phyloP scores from a whole-genome alignment of 2,797 vertebrate species.

The Anolis apletophallus region DNA sequence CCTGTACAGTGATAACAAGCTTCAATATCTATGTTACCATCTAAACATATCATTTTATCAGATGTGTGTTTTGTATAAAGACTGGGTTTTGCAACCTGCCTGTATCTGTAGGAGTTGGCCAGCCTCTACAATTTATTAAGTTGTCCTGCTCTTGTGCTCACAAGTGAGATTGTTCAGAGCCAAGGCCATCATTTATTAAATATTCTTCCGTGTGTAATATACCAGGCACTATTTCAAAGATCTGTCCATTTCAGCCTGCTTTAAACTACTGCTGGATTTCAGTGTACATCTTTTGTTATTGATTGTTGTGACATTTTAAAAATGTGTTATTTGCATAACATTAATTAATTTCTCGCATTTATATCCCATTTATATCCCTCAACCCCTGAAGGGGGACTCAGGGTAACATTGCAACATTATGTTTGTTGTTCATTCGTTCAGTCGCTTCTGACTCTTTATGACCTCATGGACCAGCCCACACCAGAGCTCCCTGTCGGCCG shows the following conservation, averaged over 20 bases:
- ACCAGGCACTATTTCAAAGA: background rate
- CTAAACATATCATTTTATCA: background rate
- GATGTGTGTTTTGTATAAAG: background rate
- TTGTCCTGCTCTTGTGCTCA: background rate
- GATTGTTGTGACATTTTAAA: background rate
- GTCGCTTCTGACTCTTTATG: too few species aligned
- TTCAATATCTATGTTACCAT: background rate
- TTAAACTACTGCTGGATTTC: background rate
- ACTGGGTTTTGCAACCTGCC: background rate
- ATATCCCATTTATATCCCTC: too few species aligned
- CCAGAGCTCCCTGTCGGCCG: too few species aligned
- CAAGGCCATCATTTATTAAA: background rate
- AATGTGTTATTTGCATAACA: background rate
- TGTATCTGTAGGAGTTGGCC: background rate
- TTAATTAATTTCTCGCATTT: too few species aligned
- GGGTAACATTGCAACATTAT: too few species aligned
- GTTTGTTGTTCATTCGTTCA: too few species aligned
- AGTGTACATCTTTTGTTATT: background rate
- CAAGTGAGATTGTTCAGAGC: background rate
- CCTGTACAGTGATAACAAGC: background rate
- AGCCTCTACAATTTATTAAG: background rate
- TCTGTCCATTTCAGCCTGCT: too few species aligned
- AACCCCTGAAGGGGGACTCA: too few species aligned
- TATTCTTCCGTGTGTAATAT: background rate
- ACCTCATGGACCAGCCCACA: too few species aligned